These are phyloP conservation scores for Pedetes capensis DNA, from an alignment of 2,113 vertebrate genomes.

Conservation along the genomic window DNA sequence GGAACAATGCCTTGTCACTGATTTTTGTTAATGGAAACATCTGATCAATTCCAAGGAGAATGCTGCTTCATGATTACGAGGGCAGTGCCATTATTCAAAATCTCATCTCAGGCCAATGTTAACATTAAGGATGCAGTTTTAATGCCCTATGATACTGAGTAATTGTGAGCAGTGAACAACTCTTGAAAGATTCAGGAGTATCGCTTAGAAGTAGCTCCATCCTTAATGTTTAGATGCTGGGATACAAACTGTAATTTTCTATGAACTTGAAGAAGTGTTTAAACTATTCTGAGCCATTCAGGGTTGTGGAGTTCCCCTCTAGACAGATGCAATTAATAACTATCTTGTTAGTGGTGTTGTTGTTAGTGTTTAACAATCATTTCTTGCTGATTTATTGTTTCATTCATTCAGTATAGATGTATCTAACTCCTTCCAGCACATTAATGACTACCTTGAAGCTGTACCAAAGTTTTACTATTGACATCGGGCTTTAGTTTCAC, in stretches of 20 bases:
- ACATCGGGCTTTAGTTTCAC: background rate
- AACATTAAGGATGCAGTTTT: background rate
- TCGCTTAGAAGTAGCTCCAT: background rate
- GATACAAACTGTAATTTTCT: background rate
- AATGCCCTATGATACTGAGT: background rate
- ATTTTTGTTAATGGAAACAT: constrained; percentile 62
- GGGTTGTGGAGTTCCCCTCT: background rate
- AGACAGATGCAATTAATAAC: background rate
- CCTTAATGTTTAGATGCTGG: background rate
- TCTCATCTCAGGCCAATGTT: constrained; percentile 28
- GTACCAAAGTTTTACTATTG: background rate
- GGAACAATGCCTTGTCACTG: background rate
- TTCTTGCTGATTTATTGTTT: background rate
- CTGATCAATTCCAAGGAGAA: background rate
- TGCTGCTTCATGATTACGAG: constrained; percentile 39
- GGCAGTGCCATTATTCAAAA: constrained; percentile 36
- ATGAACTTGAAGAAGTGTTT: background rate
- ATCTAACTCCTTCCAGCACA: background rate
- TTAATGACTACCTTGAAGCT: background rate
- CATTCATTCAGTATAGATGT: background rate
- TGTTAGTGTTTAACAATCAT: background rate
- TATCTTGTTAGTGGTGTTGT: no score
- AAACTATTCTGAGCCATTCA: background rate
- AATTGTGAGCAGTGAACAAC: background rate
- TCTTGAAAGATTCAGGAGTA: background rate